Conservation (phyloP, 2,113 vertebrate genomes). For the Sylvietta virens region DNA sequence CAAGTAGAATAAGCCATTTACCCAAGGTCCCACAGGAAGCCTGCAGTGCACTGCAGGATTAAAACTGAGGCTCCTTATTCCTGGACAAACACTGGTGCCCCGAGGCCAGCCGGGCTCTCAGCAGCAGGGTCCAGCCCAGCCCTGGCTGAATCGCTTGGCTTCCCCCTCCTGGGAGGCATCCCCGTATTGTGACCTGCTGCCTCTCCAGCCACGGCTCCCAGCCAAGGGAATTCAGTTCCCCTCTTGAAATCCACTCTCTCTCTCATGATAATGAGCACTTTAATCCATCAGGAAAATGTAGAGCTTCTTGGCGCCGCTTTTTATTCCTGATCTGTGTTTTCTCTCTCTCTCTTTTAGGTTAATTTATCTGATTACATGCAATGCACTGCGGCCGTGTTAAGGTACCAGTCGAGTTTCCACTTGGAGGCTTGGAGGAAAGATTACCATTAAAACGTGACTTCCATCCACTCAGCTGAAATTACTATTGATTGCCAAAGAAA, state of each 20-base stretch:
- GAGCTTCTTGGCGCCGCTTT: constrained; percentile 54
- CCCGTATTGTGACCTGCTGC: background rate
- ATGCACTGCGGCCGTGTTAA: constrained; percentile 67
- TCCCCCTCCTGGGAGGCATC: background rate
- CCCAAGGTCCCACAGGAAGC: background rate
- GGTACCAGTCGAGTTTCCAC: constrained; percentile 78
- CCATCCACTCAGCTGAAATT: constrained; percentile 85
- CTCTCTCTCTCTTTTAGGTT: constrained; percentile 71
- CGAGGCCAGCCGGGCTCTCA: background rate
- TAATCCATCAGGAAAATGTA: constrained; percentile 66
- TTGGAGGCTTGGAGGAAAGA: constrained; percentile 78
- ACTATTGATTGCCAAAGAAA: constrained; percentile 87
- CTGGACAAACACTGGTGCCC: background rate
- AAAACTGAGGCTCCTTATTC: background rate
- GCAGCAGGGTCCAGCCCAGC: background rate
- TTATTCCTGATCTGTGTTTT: constrained; percentile 58
- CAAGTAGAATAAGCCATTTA: background rate
- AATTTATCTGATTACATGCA: constrained; percentile 81
- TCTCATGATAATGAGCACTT: constrained; percentile 61
- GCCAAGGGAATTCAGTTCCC: constrained; percentile 42
- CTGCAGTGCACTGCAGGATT: background rate
- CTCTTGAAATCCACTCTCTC: constrained; percentile 25
- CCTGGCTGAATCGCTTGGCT: background rate
- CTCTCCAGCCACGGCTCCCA: background rate
- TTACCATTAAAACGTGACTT: constrained; percentile 84